Evolutionary conservation across 2,888 invertebrate genomes (phyloP).

Genomic region (Hypolimnas misippus): DNA sequence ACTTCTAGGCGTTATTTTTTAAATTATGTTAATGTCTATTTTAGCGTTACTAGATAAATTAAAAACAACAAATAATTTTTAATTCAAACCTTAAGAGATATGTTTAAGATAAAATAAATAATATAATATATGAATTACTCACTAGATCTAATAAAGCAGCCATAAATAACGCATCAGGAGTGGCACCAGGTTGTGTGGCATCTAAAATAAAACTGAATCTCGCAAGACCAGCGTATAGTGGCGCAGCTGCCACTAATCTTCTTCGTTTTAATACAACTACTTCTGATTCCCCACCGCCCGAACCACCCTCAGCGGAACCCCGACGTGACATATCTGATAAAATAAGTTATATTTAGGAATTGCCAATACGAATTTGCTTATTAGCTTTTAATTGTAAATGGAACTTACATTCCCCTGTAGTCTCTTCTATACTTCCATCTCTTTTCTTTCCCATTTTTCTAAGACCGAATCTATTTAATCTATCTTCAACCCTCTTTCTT

Average conservation of each 20-base stretch:
- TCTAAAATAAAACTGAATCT: constrained; percentile 96
- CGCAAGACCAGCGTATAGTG: constrained; percentile 94
- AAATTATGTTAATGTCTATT: no score
- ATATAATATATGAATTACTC: constrained; percentile 53
- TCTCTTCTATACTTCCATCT: constrained; percentile 94
- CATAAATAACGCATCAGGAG: constrained; percentile 98
- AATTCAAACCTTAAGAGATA: no score
- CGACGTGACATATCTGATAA: constrained; percentile 85
- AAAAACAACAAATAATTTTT: no score
- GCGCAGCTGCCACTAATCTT: constrained; percentile 90
- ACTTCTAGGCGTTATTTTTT: no score
- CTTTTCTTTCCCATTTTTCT: constrained; percentile 94
- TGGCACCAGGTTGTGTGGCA: constrained; percentile 97
- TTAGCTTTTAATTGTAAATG: not conserved
- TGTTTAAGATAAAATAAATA: no score
- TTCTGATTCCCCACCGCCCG: constrained; percentile 90
- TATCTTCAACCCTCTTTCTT: constrained; percentile 94
- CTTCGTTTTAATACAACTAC: constrained; percentile 95
- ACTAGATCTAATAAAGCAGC: constrained; percentile 97
- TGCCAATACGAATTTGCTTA: not conserved
- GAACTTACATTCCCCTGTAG: constrained; percentile 88
- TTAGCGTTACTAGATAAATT: no score
- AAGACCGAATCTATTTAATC: constrained; percentile 92
- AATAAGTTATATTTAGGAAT: not conserved
- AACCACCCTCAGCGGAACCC: constrained; percentile 92